Conservation (phyloP, 2,888 invertebrate species). For the Aphidius colemani region DNA sequence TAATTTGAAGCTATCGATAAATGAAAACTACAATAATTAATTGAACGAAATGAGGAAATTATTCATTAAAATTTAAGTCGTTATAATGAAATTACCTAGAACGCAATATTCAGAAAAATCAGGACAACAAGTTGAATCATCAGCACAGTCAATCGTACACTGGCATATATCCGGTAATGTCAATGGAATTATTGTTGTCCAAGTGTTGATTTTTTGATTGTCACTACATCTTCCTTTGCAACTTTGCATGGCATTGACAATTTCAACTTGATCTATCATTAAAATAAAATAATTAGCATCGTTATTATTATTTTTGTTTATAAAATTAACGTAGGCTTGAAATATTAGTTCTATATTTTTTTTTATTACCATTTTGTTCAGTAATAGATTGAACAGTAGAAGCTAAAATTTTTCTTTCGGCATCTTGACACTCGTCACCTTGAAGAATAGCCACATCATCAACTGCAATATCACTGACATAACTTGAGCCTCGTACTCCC, state of each 20-base stretch:
- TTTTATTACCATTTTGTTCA: conserved; percentile 19
- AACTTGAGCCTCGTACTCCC: conserved; percentile 70
- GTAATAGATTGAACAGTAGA: conserved; percentile 29
- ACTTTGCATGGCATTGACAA: conserved; percentile 49
- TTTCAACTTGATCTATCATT: conserved; percentile 49
- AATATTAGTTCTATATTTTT: not conserved
- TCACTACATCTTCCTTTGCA: conserved; percentile 52
- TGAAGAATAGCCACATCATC: conserved; percentile 76
- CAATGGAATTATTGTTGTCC: conserved; percentile 32
- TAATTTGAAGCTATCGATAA: too few relatives aligned
- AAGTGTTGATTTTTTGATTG: conserved; percentile 34
- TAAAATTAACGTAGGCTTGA: too few relatives aligned
- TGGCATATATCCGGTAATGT: conserved; percentile 61
- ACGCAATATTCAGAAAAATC: conserved; percentile 70
- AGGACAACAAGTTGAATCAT: conserved; percentile 67
- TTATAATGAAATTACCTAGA: conserved; percentile 49
- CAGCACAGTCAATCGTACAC: conserved; percentile 66
- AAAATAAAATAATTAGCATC: too few relatives aligned
- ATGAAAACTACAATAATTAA: too few relatives aligned
- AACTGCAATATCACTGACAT: conserved; percentile 78
- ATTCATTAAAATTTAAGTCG: too few relatives aligned
- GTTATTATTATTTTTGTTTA: too few relatives aligned
- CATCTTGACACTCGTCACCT: conserved; percentile 63
- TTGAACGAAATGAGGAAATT: too few relatives aligned
- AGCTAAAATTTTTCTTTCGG: conserved; percentile 27